Base-by-base conservation (phyloP, 2,888 invertebrate genomes). In the Tridacna gigas region DNA sequence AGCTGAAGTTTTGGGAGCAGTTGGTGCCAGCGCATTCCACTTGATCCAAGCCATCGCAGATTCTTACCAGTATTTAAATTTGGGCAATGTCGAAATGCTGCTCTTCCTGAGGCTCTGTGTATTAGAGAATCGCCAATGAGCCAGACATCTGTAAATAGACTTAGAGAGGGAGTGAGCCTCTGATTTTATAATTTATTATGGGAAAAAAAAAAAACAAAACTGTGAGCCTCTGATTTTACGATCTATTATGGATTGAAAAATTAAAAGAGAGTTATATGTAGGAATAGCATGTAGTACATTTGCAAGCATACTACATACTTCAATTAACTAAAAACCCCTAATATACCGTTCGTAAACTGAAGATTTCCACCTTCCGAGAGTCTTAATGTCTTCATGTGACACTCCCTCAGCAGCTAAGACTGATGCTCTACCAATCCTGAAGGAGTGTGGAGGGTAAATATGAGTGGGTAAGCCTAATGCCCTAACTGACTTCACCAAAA, bases 371-470 rank as follows among this genome's bases (percentile, higher is more conserved):
- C 80, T 28, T 18, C 84, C 84, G 78, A 78, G 69, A 26, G 9
- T 63, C 22, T 76, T 79, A 28, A 83, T 83, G 13, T 12, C 22
- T 0, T 77, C 73, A 26, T 79, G 65, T 25, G 69, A 15, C 15
- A 56, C 22, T 2, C 83, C 80, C 18, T 66, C 25, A 9, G 66
- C 0, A 20, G 83, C 83, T 18, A 83, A 56, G 13, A 75, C 79
- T 18, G 77, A 76, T 12, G 83, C 79, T 60, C 83, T 45, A 28
- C 83, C 83, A 79, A 83, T 83, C 0, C 79, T 63, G 45, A 83
- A 83, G 60, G 76, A 76, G 37, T 83, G 83, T 3, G 83, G 18
- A 28, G 26, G 37, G n/a, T 51, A 28, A 2, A 12, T 61, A 15
- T n/a, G 18, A 12, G 67, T 12, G 1, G 13, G 11, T 0, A 69